Evolutionary conservation across 2,113 vertebrate species (phyloP), one percentile per base, ranked within the genome.

Genomic region (Apaloderma vittatum): DNA sequence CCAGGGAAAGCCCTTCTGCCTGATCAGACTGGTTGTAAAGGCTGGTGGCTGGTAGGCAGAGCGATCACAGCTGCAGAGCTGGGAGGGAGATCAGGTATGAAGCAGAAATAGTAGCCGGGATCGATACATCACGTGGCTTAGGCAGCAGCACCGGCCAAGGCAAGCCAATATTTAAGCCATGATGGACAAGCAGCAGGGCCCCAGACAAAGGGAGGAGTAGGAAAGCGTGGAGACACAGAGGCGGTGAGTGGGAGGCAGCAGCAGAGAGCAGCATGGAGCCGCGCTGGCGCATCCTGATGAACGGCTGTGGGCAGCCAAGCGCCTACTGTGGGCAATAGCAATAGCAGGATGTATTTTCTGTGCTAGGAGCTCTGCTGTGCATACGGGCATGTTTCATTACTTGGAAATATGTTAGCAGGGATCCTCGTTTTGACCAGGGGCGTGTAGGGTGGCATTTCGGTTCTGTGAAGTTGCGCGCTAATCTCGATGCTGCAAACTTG

Each of bases 191-290:
- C 27, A 11, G 65, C 30, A 24, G 75, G 74, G 78, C 40, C 37
- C 5, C 40, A 71, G 73, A 79, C 92, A 92, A 90, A 91, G 58
- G 32, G 57, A 71, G 57, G 45, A 46, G 55, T 1, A 30, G 12
- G 57, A 19, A 21, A 36, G 62, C 2, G 3, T 2, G 71, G 10
- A 3, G 37, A 11, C 17, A 34, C 17, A 23, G 87, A 76, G 86
- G 49, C 80, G 92, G 30, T 63, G 92, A 91, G 70, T 3, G 51
- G 90, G 93, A 97, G 91, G 81, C 97, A 97, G 97, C 97, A 97
- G 98, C 75, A 98, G 98, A 84, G 98, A 98, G 98, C 98, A 98
- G 98, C 97, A 96, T 95, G 97, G 98, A 98, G 98, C 98, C 11
- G 72, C 18, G 96, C 94, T 97, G 97, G 49, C 1, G 18, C 1